These are phyloP conservation scores for Puma concolor DNA, from an alignment of 2,113 vertebrate species.

Conservation along the genomic window DNA sequence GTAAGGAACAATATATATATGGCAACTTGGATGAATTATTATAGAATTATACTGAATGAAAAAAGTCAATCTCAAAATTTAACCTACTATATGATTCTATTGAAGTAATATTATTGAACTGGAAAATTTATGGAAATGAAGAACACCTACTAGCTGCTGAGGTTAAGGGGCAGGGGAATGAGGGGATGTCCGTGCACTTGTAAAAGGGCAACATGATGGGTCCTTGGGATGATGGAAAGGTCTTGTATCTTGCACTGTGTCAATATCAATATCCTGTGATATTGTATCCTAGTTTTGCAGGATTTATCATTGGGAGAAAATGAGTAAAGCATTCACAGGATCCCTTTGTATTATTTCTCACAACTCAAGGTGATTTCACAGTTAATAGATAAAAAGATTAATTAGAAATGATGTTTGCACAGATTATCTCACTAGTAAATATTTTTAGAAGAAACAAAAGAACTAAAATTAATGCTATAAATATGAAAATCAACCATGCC, in stretches of 20 bases:
- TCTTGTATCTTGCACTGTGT: neutral
- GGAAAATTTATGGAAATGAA: neutral
- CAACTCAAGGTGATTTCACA: neutral
- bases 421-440: constrained; percentile 80
- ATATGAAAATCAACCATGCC: constrained; percentile 85
- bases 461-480: constrained; percentile 85
- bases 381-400: neutral
- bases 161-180: neutral
- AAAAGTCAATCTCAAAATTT: neutral
- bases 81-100: neutral
- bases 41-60: neutral
- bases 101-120: neutral
- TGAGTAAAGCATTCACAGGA: neutral
- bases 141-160: neutral
- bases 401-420: constrained; percentile 77
- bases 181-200: neutral
- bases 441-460: constrained; percentile 82
- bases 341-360: neutral
- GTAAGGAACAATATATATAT: neutral
- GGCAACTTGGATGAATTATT: neutral
- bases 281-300: neutral
- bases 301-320: neutral
- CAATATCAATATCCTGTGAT: neutral
- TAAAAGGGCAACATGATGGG: neutral
- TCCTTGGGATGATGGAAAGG: neutral